These are phyloP conservation scores for Athrips mouffetella DNA, from an alignment of 2,888 invertebrate species.

Conservation along the genomic window DNA sequence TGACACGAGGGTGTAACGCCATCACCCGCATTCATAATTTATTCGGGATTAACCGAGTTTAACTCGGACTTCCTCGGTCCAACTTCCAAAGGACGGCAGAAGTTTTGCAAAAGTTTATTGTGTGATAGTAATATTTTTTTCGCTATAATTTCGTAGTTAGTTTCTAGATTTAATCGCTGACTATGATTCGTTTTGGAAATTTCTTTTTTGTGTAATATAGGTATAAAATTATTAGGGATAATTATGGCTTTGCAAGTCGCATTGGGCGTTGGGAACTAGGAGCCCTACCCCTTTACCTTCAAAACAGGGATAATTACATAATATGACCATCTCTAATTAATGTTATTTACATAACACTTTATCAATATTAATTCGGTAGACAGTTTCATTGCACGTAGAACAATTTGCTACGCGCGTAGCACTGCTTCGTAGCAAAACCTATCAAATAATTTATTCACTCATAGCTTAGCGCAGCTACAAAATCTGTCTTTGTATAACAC, in stretches of 20 bases:
- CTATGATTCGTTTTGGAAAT: no score
- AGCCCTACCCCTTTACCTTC: no score
- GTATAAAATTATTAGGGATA: no score
- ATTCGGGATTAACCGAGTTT: background rate
- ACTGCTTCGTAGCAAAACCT: background rate
- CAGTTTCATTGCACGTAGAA: background rate
- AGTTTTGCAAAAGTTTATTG: constrained; percentile 7
- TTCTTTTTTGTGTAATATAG: no score
- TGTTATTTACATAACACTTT: no score
- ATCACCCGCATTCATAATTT: background rate
- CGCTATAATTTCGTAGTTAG: background rate
- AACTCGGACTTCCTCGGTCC: background rate
- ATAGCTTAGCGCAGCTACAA: background rate
- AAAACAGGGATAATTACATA: no score
- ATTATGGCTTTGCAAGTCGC: no score
- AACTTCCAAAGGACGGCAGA: constrained; percentile 7
- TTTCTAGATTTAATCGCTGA: no score
- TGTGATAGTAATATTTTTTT: constrained; percentile 1
- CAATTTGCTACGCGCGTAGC: constrained; percentile 1
- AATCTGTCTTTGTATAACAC: no score
- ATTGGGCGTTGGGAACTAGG: no score
- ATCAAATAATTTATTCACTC: background rate
- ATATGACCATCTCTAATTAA: no score
- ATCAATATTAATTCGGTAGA: no score
- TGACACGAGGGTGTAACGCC: constrained; percentile 3